Percentiles rank a stretch among this genome's conserved stretches.
phyloP scores from a whole-genome alignment of 2,113 vertebrate genomes.

The Thalassoma bifasciatum region DNA sequence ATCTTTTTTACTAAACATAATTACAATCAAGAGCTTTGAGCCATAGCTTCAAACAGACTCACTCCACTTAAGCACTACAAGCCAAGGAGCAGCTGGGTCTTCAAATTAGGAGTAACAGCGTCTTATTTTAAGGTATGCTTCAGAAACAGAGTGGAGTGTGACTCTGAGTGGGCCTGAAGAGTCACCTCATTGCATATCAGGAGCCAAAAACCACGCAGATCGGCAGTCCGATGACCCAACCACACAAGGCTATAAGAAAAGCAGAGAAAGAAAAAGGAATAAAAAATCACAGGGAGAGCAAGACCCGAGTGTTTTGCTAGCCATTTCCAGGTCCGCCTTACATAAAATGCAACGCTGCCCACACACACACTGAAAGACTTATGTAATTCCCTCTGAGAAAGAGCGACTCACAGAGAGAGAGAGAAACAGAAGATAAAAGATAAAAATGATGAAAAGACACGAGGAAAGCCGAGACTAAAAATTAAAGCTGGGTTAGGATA shows the following conservation, averaged over 20 bases:
- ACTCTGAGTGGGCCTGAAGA: slow-evolving; percentile 34
- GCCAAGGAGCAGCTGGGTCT: slow-evolving; percentile 15
- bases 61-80: slow-evolving; percentile 4
- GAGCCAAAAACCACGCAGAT: slow-evolving; percentile 41
- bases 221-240: slow-evolving; percentile 34
- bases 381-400: slow-evolving; percentile 75
- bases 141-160: slow-evolving; percentile 2
- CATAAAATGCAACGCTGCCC: slow-evolving; percentile 75
- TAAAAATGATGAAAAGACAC: slow-evolving; percentile 32
- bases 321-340: slow-evolving; percentile 74
- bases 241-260: slow-evolving; percentile 24
- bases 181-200: slow-evolving; percentile 34
- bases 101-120: slow-evolving; percentile 6
- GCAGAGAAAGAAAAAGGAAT: slow-evolving; percentile 14
- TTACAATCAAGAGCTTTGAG: too few relatives aligned
- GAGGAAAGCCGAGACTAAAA: slow-evolving; percentile 36
- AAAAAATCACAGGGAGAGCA: slow-evolving; percentile 45
- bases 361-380: slow-evolving; percentile 64
- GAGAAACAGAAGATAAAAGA: slow-evolving; percentile 50
- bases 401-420: slow-evolving; percentile 38
- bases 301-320: slow-evolving; percentile 61
- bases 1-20: too few relatives aligned
- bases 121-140: slow-evolving; percentile 19
- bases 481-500: slow-evolving; percentile 49
- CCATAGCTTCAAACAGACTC: slow-evolving; percentile 11